Evolutionary conservation across 2,888 invertebrate genomes (phyloP), one percentile per base, ranked within the genome.

Genomic region (Hypomecis atomaria): DNA sequence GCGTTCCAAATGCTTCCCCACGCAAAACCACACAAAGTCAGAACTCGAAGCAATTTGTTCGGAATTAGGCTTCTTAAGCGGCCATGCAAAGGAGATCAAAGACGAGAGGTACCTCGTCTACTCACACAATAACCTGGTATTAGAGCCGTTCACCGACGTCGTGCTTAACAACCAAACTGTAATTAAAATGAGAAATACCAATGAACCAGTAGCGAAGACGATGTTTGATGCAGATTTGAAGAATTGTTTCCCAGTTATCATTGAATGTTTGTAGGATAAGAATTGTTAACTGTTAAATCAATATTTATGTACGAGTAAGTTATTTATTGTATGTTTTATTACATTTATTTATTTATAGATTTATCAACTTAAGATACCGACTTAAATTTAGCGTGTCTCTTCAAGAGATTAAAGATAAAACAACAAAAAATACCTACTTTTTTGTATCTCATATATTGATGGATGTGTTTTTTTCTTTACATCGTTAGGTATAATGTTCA

Each of bases 1-100:
- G 96, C 94, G 95, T 71, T 92, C 95, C 0, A 95, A 95, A 77
- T 96, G 96, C 77, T 96, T 94, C 71, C 82, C 94, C 10, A 91
- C 91, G 53, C 79, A 84, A 48, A 87, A 86, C 7, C 90, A 93
- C 61, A 94, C 94, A 0, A 94, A 91, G 50, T 79, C 85, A 0
- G 90, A 94, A 57, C 81, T 94, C 3, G 94, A 94, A 73, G 85
- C 90, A 10, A 94, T 96, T 67, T 96, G 96, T 80, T 80, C 86
- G 38, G 88, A 93, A 65, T 80, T 96, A 10, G 95, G 95, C 7
- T 96, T 94, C 74, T 80, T 87, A 66, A 92, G 93, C 23, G 94
- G 94, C 7, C 94, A 91, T 71, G 94, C 94, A 0, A 88, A 86
- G 66, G 86, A 90, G 78, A 78, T 93, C 33, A 73, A 83, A 63